phyloP scores from a whole-genome alignment of 2,113 vertebrate species.

The Lamprotornis superbus region DNA sequence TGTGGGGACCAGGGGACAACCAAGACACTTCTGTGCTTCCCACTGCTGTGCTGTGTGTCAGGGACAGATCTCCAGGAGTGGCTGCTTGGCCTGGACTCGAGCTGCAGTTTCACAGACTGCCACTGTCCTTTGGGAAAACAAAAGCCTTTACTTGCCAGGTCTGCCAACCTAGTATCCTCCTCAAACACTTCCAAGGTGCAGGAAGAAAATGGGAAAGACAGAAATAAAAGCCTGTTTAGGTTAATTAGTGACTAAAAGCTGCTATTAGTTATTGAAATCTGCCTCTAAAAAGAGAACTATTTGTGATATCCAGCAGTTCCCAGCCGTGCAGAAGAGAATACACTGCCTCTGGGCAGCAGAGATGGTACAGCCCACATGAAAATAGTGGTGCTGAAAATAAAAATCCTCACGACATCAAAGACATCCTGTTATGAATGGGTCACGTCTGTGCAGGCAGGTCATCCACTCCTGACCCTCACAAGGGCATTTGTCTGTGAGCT shows the following conservation, averaged over 20 bases:
- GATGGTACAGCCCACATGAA: conserved; percentile 14
- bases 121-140: neutral
- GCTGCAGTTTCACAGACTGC: neutral
- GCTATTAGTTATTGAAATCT: neutral
- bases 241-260: conserved; percentile 7
- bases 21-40: neutral
- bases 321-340: conserved; percentile 8
- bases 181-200: neutral
- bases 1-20: neutral
- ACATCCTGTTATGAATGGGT: conserved; percentile 59
- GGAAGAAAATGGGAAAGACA: neutral
- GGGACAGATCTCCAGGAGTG: neutral
- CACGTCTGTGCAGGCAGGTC: conserved; percentile 24
- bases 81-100: neutral
- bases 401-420: conserved; percentile 70
- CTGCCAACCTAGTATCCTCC: neutral
- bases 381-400: conserved; percentile 64
- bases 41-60: neutral
- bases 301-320: neutral
- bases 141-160: neutral
- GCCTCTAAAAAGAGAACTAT: neutral
- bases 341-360: neutral
- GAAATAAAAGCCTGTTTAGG: neutral
- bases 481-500: neutral
- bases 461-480: conserved; percentile 38